phyloP scores from a whole-genome alignment of 2,888 invertebrate genomes.

The Eupithecia dodoneata region DNA sequence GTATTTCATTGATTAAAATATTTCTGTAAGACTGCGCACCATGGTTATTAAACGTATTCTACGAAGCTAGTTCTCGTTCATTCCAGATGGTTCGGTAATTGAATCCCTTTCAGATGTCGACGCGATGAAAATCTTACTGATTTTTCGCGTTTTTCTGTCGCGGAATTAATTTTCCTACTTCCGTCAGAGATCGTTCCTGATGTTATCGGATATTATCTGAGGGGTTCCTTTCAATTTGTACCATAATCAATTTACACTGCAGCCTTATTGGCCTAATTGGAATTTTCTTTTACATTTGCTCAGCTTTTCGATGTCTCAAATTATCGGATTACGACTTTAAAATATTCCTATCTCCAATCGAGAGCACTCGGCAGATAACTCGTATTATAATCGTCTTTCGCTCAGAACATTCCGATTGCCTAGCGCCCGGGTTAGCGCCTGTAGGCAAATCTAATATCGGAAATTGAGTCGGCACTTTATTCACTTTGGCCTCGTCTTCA shows the following conservation, averaged over 20 bases:
- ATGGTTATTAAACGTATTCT: slow-evolving; percentile 34
- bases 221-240: neutral
- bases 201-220: slow-evolving; percentile 1
- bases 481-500: slow-evolving; percentile 67
- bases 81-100: slow-evolving; percentile 38
- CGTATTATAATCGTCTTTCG: slow-evolving; percentile 50
- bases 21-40: slow-evolving; percentile 44
- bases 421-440: slow-evolving; percentile 49
- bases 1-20: slow-evolving; percentile 76
- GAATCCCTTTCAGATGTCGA: slow-evolving; percentile 38
- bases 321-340: slow-evolving; percentile 3
- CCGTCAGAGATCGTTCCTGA: neutral
- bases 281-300: neutral
- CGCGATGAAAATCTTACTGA: slow-evolving; percentile 47
- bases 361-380: slow-evolving; percentile 44
- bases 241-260: neutral
- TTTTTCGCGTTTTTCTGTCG: neutral
- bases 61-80: slow-evolving; percentile 35
- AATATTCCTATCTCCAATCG: slow-evolving; percentile 30
- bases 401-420: slow-evolving; percentile 53
- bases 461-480: slow-evolving; percentile 74
- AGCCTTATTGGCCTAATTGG: neutral
- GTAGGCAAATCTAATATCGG: slow-evolving; percentile 77
- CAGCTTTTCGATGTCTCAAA: neutral
- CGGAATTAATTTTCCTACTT: slow-evolving; percentile 6